Evolutionary conservation across 2,113 vertebrate species (phyloP), one percentile per base, ranked within the genome.

Genomic region (Callaeas wilsoni): DNA sequence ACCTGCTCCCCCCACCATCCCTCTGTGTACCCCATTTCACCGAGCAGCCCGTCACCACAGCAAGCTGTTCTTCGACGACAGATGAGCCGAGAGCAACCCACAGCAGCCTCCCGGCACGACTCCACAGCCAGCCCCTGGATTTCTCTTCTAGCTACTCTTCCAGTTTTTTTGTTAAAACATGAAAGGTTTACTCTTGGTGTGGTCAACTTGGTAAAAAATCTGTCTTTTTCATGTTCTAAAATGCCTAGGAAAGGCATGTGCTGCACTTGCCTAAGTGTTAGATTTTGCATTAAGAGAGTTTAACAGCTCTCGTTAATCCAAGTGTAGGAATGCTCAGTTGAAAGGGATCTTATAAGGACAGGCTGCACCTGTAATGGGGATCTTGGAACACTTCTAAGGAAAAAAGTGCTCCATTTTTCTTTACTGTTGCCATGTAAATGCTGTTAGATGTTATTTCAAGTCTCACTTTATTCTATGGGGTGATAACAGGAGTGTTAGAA

Each of bases 1-100:
- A 27, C 33, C 49, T 46, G n/a, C 33, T 17, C 35, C 13, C 50
- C 20, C 49, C 1, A 1, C 11, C n/a, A 21, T 16, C 22, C 41
- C 27, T 46, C 17, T 18, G 9, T 26, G 14, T 33, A 4, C 14
- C 12, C 22, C 0, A 0, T 39, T 39, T 55, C 59, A 33, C 39
- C 2, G 0, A 46, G 57, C 18, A 44, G 21, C 26, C 10, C 2
- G 0, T 30, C 14, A 5, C 33, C 49, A 39, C 29, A 64, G 22
- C 14, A 22, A 55, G 20, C 25, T 50, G 15, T 29, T 84, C 33
- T 27, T 33, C 1, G 0, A 7, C 1, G 8, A 12, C 6, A 4
- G 49, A 63, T 13, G 27, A 39, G 8, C 29, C 1, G 0, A 32
- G 27, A 62, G 67, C 21, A 44, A 10, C 13, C 13, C 0, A 0